Base-by-base conservation (phyloP, 2,888 invertebrate genomes). In the Actias luna region DNA sequence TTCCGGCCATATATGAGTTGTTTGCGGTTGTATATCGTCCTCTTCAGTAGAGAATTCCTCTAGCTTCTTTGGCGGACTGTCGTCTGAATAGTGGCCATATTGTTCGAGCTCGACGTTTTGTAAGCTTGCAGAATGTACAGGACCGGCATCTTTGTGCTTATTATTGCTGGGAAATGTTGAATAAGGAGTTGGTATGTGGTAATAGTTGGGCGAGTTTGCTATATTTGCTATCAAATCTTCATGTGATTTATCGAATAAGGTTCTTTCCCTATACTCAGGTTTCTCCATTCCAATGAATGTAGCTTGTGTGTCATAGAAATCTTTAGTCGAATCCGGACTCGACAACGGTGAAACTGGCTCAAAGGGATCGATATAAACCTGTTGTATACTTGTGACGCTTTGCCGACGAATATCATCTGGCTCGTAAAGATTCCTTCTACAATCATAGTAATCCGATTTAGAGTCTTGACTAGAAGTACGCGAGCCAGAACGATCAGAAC, bases 91-190 rank as follows among this genome's bases (percentile, higher is more conserved):
- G 63, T 84, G 84, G n/a, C 70, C 82, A 69, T 94, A 94, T 61
- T 94, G 94, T 71, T 95, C 95, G 4, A 95, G 93, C 59, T 95
- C 95, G 0, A 96, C 95, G 82, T 95, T 94, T 80, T 95, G 95
- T 64, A 95, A 85, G 73, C 95, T 95, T 16, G 95, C 94, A 1
- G 95, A 94, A 80, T 95, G 95, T 62, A 95, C 94, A 57, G 95
- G 94, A 14, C 94, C 93, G 5, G 79, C 80, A 69, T 93, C 93
- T 74, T 94, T 94, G 64, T 94, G 93, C 68, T 88, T 91, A 64
- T 87, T 92, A 72, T 94, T 94, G 67, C 93, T 93, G 1, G 94
- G 94, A 68, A 94, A 94, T 8, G 94, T 94, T 0, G 94, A 94
- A 69, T 94, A 94, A 4, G 93, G 94, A 66, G 94, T 94, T 27